phyloP scores from a whole-genome alignment of 2,888 invertebrate species.

The Oligia fasciuncula region DNA sequence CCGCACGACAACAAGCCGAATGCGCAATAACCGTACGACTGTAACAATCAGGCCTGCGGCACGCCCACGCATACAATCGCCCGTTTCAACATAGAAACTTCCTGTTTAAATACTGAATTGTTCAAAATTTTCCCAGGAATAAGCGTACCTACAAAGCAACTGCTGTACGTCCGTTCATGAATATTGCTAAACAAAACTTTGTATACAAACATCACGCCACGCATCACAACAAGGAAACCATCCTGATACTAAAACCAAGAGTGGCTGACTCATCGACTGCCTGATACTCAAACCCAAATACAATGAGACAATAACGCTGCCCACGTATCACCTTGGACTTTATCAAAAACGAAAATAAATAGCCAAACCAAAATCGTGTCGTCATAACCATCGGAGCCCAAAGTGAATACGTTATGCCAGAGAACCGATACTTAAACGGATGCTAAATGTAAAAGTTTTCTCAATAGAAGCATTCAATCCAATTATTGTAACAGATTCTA shows the following conservation, averaged over 20 bases:
- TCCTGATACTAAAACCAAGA: constrained; percentile 53
- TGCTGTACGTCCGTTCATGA: constrained; percentile 60
- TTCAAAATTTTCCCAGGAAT: constrained; percentile 69
- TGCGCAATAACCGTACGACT: constrained; percentile 81
- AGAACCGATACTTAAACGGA: too few relatives aligned
- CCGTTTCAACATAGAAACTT: constrained; percentile 80
- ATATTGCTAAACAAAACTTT: constrained; percentile 58
- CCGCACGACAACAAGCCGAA: constrained; percentile 76
- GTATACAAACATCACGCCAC: constrained; percentile 49
- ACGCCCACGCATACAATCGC: constrained; percentile 83
- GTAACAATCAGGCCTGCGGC: constrained; percentile 78
- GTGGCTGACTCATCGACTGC: constrained; percentile 48
- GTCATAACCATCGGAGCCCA: constrained; percentile 32
- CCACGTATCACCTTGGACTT: constrained; percentile 61
- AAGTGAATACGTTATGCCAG: background rate
- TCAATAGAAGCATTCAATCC: too few relatives aligned
- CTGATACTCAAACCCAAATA: constrained; percentile 49
- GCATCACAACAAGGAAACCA: constrained; percentile 50
- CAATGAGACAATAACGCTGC: constrained; percentile 62
- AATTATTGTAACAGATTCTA: too few relatives aligned
- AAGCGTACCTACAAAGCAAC: constrained; percentile 44
- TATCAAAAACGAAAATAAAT: constrained; percentile 23
- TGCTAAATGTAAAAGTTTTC: too few relatives aligned
- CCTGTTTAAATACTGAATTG: constrained; percentile 80
- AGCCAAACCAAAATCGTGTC: constrained; percentile 48